A percentile compares a stretch with the other conserved stretches of the same genome.
Conservation (phyloP, 2,113 vertebrate species). For the Peromyscus californicus region DNA sequence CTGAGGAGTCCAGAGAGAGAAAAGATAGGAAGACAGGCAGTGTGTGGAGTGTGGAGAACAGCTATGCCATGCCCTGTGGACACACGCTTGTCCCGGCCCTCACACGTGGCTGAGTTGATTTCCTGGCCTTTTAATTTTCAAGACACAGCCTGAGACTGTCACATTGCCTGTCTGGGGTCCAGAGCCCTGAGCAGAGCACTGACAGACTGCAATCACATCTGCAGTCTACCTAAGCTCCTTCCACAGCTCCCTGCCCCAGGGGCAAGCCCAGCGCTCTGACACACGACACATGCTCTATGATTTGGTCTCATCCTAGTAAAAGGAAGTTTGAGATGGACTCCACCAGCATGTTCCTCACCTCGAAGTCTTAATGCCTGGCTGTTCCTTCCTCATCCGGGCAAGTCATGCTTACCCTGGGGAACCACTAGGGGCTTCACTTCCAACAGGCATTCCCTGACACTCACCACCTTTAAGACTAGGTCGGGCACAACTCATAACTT, state of each 20-base stretch:
- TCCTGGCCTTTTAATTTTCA: neutral
- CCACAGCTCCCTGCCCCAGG: neutral
- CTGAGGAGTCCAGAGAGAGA: neutral
- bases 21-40: neutral
- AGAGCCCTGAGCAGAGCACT: neutral
- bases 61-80: neutral
- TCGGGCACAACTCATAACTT: neutral
- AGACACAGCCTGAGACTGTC: neutral
- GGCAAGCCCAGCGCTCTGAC: neutral
- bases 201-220: neutral
- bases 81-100: neutral
- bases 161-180: neutral
- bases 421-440: neutral
- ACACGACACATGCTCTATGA: rapidly evolving
- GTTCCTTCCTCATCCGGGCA: neutral
- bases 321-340: neutral
- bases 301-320: neutral
- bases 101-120: neutral
- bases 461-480: neutral
- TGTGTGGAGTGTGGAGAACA: neutral
- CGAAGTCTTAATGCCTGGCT: neutral
- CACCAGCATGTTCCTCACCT: neutral
- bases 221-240: neutral
- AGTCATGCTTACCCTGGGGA: neutral
- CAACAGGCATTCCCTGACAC: neutral